Evolutionary conservation across 2,888 invertebrate species (phyloP), one percentile per base, ranked within the genome.

Genomic region (Prenolepis imparis): DNA sequence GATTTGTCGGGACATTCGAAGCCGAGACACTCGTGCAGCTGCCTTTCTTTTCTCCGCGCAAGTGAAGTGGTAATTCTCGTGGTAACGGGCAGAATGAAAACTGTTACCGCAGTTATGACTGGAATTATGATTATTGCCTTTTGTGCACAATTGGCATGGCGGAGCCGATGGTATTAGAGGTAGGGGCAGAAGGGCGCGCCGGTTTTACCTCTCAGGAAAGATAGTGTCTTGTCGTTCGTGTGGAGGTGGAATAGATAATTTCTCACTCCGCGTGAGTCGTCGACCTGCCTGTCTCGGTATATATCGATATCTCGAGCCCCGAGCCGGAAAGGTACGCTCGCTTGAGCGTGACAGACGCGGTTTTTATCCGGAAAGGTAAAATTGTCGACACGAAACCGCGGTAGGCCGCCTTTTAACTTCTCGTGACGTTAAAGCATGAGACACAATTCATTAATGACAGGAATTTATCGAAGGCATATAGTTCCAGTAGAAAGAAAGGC

Each of bases 21-120:
- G 77, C 57, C 68, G 15, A 24, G 52, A n/a, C 15, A 32, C 57
- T 83, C 28, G n/a, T n/a, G 61, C 21, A 39, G 57, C 28, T n/a
- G 52, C 21, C 63, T 67, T 73, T 87, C 24, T 77, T n/a, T 68
- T 72, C 28, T 72, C n/a, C 44, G 24, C 39, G 18, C 57, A 73
- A 52, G 41, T 52, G 41, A 39, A 52, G 70, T 57, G 75, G 61
- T 64, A 80, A 83, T 66, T 86, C 70, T 66, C 84, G 74, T 36
- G 67, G 84, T 82, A 82, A 88, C 82, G 81, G 81, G 59, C 81
- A 80, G 61, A 86, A 88, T 80, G 78, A 88, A 87, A 86, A 88
- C 78, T 82, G 66, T 86, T 87, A 86, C 86, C 82, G 64, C 84
- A 86, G 82, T 74, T 66, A 82, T 61, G 83, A 72, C 83, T 48